Conservation (phyloP, 1,140 invertebrate genomes). For the Ostrea edulis region DNA sequence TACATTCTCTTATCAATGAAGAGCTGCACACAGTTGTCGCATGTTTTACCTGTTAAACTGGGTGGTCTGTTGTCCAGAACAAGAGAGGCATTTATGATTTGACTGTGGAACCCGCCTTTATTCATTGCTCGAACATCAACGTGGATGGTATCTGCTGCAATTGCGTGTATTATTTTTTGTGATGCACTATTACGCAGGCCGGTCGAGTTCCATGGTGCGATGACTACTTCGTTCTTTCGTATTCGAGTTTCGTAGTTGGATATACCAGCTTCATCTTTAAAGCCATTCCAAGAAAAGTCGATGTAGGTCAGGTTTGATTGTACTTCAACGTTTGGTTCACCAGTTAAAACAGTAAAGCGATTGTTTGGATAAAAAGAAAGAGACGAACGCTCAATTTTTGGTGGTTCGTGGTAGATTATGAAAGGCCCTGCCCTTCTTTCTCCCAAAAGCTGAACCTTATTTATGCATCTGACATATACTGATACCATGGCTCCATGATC, state of each 20-base stretch:
- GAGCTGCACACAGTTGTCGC: background rate
- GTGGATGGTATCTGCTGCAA: background rate
- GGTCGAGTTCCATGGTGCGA: background rate
- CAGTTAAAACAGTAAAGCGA: background rate
- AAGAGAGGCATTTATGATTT: background rate
- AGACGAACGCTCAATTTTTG: background rate
- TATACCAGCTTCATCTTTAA: background rate
- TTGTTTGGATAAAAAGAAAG: background rate
- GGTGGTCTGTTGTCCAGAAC: background rate
- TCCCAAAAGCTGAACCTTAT: background rate
- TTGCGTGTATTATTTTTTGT: background rate
- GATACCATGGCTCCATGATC: background rate
- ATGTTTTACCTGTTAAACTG: background rate
- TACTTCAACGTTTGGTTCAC: background rate
- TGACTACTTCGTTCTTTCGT: background rate
- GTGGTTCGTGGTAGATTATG: background rate
- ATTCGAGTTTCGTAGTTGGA: background rate
- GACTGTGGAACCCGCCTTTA: background rate
- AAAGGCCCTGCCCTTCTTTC: background rate
- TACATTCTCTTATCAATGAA: background rate
- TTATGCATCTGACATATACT: background rate
- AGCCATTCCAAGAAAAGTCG: background rate
- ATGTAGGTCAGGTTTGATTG: background rate
- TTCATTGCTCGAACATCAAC: background rate
- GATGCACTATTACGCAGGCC: background rate